Base-by-base conservation (phyloP, 2,797 vertebrate genomes). In the Pteronotus mesoamericanus region DNA sequence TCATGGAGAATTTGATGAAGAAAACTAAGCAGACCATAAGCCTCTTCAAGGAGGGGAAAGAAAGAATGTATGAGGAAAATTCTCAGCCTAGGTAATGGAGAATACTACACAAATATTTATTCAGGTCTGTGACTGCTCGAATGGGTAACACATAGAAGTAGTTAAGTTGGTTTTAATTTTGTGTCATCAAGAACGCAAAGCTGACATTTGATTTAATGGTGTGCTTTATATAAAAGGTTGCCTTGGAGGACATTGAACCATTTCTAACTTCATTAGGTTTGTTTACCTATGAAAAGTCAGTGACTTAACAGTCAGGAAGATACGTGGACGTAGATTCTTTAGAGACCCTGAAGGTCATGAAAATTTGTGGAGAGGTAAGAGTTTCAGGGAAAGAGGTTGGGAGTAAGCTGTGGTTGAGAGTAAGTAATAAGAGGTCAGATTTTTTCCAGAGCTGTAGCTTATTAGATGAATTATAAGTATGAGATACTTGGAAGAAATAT, bases 21-120 rank as follows among this genome's bases (percentile, higher is more conserved):
- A 99, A 99, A 98, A 99, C 99, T 96, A 99, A 99, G 98, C 99
- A 99, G 98, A 99, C 99, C 96, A 99, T 99, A 98, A 99, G 99
- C 98, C 99, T 99, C 92, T 99, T 99, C 98, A 99, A 99, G 96
- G 99, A 99, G 90, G 99, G 99, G 84, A 99, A 99, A 91, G 99
- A 99, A 26, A 98, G 99, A 97, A 99, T 99, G 99, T 99, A 99
- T 11, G 99, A 99, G 97, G 99, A 99, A 98, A 99, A 99, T 98
- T 99, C 99, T 0, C 99, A 99, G 97, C 99, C 99, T 91, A 99
- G 99, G 99, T 99, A 97, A 99, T 0, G 91, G 77, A 59, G 79
- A 94, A 86, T 80, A 86, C 89, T 92, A 77, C 26, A 96, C 94
- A 37, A 39, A 48, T 86, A 66, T 5, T 96, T 39, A 6, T 78